Base-by-base conservation (phyloP, 2,888 invertebrate genomes). In the Augochlorella aurata region DNA sequence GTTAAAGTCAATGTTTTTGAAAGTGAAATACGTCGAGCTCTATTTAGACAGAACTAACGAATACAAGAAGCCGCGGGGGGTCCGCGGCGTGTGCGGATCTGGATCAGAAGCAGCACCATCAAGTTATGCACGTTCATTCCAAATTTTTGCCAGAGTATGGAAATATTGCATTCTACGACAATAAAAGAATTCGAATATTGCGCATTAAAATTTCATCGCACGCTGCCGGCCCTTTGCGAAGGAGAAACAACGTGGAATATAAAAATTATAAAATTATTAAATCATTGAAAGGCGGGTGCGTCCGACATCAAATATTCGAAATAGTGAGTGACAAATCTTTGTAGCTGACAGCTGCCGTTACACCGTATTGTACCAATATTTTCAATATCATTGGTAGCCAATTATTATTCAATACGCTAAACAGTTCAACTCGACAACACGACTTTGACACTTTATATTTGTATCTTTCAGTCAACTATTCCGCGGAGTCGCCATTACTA, bases 1-100 rank as follows among this genome's bases (percentile, higher is more conserved):
- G 77, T 78, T 77, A 74, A 72, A 74, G 86, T 77, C 78, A 80
- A 83, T 74, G 68, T 79, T 83, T 70, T 70, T 77, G 66, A 66
- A 65, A 73, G 63, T 50, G 74, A 69, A 75, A 44, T 69, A 63
- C 73, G 66, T 44, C 21, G 73, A 68, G 63, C 49, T 65, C 52
- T 71, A 44, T 68, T 63, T 47, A 44, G 18, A 63, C 18, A 63
- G 61, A 61, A 61, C 18, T 61, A 61, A 61, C 61, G 61, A 61
- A 61, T 61, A 29, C 29, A 8, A 29, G 29, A 18, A 24, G 24
- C 29, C 1, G 8, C 8, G 29, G 7, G 24, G 18, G 24, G 12
- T 21, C 61, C 24, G 29, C 29, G 16, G 9, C 24, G 61, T 29
- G 61, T 29, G 24, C 61, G 61, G 7, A 2, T 61, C 61, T 16